Percentiles rank a stretch among this genome's conserved stretches.
These are phyloP conservation scores for Gymnarchus niloticus DNA, from an alignment of 2,113 vertebrate species.

Conservation along the genomic window DNA sequence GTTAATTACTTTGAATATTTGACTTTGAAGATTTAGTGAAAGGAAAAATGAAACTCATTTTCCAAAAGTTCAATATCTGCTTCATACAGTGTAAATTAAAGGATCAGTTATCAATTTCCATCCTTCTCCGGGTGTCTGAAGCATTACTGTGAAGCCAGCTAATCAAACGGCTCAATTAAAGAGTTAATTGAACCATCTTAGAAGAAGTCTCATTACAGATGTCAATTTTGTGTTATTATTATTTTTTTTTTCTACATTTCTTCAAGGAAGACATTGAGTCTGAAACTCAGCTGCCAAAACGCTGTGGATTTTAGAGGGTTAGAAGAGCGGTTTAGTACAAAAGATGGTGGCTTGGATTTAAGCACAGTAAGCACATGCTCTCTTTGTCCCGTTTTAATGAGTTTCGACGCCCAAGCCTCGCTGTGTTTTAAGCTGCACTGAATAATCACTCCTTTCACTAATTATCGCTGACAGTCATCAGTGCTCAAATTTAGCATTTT, in stretches of 20 bases:
- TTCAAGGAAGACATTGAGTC: conserved; percentile 43
- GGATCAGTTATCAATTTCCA: conserved; percentile 45
- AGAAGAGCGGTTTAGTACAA: conserved; percentile 39
- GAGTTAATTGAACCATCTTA: conserved; percentile 56
- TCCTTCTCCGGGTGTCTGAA: conserved; percentile 54
- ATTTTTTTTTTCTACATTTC: conserved; percentile 40
- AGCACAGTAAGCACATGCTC: conserved; percentile 17
- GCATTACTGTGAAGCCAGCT: conserved; percentile 51
- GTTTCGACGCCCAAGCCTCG: conserved; percentile 32
- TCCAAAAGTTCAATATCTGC: conserved; percentile 26
- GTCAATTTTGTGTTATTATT: conserved; percentile 40
- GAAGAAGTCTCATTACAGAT: conserved; percentile 45
- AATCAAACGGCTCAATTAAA: conserved; percentile 62
- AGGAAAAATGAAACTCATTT: conserved; percentile 16
- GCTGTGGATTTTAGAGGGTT: conserved; percentile 40
- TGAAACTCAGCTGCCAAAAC: conserved; percentile 43
- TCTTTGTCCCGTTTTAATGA: conserved; percentile 46
- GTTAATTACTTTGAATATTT: conserved; percentile 5
- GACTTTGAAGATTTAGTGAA: neutral
- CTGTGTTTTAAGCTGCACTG: conserved; percentile 35
- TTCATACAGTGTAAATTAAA: conserved; percentile 38
- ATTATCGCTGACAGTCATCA: neutral
- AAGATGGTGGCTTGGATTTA: conserved; percentile 51
- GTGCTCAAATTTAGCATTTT: neutral
- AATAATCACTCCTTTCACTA: conserved; percentile 33